Evolutionary conservation across 1,140 invertebrate genomes (phyloP).

Genomic region (Drosophila seguyi): DNA sequence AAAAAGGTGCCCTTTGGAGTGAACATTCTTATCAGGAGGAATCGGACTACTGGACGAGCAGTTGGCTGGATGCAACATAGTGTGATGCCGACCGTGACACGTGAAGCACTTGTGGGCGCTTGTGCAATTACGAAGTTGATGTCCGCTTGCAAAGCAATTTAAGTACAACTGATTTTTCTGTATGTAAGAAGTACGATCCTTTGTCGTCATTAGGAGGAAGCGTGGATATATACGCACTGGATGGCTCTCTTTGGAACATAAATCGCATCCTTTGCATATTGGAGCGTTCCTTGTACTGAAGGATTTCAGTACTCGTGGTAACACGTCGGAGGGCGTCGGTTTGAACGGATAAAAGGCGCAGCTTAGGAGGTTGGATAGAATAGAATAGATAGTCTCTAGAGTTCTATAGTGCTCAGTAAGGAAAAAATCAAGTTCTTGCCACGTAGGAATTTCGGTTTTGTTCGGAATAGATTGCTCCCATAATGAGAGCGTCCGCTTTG

Average conservation of each 20-base stretch:
- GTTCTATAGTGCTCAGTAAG: not conserved
- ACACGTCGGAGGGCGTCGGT: too few species aligned
- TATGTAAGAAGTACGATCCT: not conserved
- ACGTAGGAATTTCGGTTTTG: not conserved
- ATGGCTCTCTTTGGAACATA: not conserved
- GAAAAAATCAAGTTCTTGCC: not conserved
- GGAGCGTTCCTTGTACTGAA: too few species aligned
- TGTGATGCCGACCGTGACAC: too few species aligned
- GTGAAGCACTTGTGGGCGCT: too few species aligned
- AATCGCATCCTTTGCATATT: too few species aligned
- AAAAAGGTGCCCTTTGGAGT: too few species aligned
- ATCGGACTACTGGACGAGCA: too few species aligned
- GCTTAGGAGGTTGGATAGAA: not conserved
- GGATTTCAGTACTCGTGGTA: too few species aligned
- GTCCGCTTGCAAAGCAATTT: not conserved
- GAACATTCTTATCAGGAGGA: too few species aligned
- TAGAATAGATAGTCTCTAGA: not conserved
- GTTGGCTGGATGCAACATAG: too few species aligned
- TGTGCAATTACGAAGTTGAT: too few species aligned
- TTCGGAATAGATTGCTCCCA: not conserved
- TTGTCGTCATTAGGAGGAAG: not conserved
- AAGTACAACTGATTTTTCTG: not conserved
- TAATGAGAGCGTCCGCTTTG: not conserved
- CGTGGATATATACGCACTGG: not conserved
- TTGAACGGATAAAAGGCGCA: too few species aligned